phyloP scores from a whole-genome alignment of 1,140 invertebrate species.

The Conopomorpha cramerella region DNA sequence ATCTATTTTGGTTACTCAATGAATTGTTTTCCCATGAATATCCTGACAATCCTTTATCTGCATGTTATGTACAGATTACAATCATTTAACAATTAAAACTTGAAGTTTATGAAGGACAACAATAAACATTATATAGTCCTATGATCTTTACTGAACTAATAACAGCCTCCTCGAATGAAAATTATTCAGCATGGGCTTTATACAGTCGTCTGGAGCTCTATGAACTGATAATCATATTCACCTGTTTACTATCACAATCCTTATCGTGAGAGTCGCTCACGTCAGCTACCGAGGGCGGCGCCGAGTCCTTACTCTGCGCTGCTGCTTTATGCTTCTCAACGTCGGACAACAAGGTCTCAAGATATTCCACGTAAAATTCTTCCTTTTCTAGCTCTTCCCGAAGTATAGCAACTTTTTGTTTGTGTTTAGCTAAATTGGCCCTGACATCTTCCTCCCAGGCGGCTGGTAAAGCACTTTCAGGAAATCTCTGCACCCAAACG shows the following conservation, averaged over 20 bases:
- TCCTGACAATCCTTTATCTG: no score
- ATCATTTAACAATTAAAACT: no score
- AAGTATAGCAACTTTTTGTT: slow-evolving; percentile 77
- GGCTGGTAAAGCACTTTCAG: slow-evolving; percentile 83
- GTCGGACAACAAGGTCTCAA: slow-evolving; percentile 80
- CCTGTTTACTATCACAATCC: slow-evolving; percentile 53
- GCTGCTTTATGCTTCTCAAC: slow-evolving; percentile 74
- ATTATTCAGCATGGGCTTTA: no score
- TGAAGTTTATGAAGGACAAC: no score
- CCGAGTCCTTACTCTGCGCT: slow-evolving; percentile 29
- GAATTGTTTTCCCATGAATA: no score
- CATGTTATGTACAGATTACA: no score
- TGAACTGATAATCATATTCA: slow-evolving; percentile 16
- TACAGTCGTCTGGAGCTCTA: neutral
- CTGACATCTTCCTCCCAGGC: slow-evolving; percentile 91
- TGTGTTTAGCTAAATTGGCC: slow-evolving; percentile 85
- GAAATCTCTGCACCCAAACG: slow-evolving; percentile 86
- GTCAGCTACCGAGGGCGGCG: slow-evolving; percentile 44
- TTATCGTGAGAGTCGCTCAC: slow-evolving; percentile 44
- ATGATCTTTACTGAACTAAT: no score
- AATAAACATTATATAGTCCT: no score
- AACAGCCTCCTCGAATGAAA: no score
- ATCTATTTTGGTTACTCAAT: no score
- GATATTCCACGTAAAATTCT: slow-evolving; percentile 87
- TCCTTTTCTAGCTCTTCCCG: slow-evolving; percentile 87